These are phyloP conservation scores for Trissolcus basalis DNA, from an alignment of 1,140 invertebrate genomes.

Conservation along the genomic window DNA sequence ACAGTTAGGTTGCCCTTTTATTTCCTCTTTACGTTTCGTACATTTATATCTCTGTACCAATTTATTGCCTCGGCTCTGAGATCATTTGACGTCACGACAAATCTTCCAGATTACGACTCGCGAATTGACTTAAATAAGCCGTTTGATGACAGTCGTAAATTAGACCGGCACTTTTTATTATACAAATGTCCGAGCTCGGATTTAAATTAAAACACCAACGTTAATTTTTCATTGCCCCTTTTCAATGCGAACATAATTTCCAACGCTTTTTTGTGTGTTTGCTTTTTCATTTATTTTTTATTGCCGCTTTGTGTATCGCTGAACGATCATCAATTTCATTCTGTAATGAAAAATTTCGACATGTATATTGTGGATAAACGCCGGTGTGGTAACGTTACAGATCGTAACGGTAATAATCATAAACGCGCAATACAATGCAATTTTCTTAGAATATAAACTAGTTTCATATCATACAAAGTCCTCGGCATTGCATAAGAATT, in stretches of 20 bases:
- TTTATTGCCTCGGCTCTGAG: conserved; percentile 5
- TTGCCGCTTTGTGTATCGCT: background rate
- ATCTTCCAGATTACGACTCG: background rate
- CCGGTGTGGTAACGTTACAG: conserved; percentile 19
- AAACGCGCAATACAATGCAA: conserved; percentile 13
- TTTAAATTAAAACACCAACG: too few relatives aligned
- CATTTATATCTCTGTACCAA: conserved; percentile 23
- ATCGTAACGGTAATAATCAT: conserved; percentile 38
- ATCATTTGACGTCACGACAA: background rate
- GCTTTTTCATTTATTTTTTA: too few relatives aligned
- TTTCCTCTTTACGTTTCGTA: conserved; percentile 7
- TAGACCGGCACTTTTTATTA: too few relatives aligned
- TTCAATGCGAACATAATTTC: too few relatives aligned
- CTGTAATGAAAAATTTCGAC: conserved; percentile 16
- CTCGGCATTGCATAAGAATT: conserved; percentile 23
- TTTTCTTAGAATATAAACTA: conserved; percentile 30
- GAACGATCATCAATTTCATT: background rate
- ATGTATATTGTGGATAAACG: conserved; percentile 15
- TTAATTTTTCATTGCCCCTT: too few relatives aligned
- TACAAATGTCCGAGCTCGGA: too few relatives aligned
- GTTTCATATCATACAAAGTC: conserved; percentile 22
- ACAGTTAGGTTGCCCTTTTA: conserved; percentile 27
- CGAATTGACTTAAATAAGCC: too few relatives aligned
- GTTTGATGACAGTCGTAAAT: too few relatives aligned
- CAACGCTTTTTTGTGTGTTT: too few relatives aligned